These are phyloP conservation scores for Fragum fragum DNA, from an alignment of 2,888 invertebrate species.

Conservation along the genomic window DNA sequence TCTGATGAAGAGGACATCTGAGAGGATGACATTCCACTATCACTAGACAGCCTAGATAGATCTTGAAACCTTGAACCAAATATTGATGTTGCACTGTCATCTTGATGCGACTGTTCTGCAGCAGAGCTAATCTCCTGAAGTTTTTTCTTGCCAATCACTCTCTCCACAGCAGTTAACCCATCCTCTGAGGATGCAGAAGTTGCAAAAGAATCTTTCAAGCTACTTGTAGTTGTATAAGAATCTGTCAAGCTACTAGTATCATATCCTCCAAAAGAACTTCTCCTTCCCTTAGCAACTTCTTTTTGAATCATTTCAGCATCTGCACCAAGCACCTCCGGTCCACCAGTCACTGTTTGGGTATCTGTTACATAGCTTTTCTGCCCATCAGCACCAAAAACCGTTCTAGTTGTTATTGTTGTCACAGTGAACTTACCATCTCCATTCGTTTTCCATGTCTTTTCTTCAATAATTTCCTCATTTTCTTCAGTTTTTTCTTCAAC, in stretches of 20 bases:
- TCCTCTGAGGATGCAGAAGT: slow-evolving; percentile 1
- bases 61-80: slow-evolving; percentile 42
- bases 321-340: slow-evolving; percentile 61
- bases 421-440: slow-evolving; percentile 72
- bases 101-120: not conserved
- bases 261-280: slow-evolving; percentile 27
- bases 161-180: slow-evolving; percentile 54
- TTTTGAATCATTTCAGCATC: slow-evolving; percentile 56
- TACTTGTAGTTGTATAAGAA: not conserved
- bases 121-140: not conserved
- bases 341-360: slow-evolving; percentile 63
- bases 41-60: slow-evolving; percentile 34
- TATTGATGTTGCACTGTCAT: no score
- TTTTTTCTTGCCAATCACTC: slow-evolving; percentile 52
- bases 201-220: not conserved
- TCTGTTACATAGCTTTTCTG: slow-evolving; percentile 49
- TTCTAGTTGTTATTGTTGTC: slow-evolving; percentile 66
- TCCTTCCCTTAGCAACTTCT: slow-evolving; percentile 56
- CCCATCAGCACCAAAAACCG: slow-evolving; percentile 54
- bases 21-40: slow-evolving; percentile 56
- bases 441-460: slow-evolving; percentile 67
- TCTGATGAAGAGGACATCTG: slow-evolving; percentile 46
- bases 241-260: not conserved
- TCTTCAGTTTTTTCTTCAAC: slow-evolving; percentile 40
- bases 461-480: slow-evolving; percentile 70